Evolutionary conservation across 2,888 invertebrate genomes (phyloP), one percentile per base, ranked within the genome.

Genomic region (Biston stratarius): DNA sequence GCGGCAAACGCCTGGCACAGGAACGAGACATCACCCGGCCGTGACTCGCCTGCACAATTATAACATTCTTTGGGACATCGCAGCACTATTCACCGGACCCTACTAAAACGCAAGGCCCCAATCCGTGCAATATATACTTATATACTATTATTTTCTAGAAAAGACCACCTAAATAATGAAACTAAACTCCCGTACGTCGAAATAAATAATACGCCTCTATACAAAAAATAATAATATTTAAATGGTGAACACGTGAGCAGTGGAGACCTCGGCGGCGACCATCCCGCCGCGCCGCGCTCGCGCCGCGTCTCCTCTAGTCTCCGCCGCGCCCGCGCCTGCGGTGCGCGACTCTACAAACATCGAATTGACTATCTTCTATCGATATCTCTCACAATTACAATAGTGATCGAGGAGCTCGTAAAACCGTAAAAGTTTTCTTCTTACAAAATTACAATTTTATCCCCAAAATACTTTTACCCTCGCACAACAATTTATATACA

Each of bases 181-280:
- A 87, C 90, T 90, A 90, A 53, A 78, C 79, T 88, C 86, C 85
- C 79, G 79, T 85, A 85, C 78, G 82, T 83, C 81, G 85, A 87
- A 92, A 92, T 91, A 93, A 92, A 93, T 92, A 92, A 91, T 92
- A 92, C 90, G 89, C 88, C 85, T 92, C 91, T 92, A 91, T 92
- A 92, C 88, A 92, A 92, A 92, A n/a, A 92, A 91, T 91, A 91
- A 92, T 87, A 88, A 38, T 89, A 88, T 87, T 73, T 61, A 86
- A 80, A 86, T 84, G 87, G 87, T 91, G 92, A 93, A 92, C 92
- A 92, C 91, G 85, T 88, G 91, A 92, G 89, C 88, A 84, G 82
- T 81, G 79, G 85, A 83, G 83, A 85, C 81, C 83, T 74, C 61
- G 76, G 77, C 83, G 80, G 81, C 77, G 75, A 71, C 73, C 67